Conservation (phyloP, 2,888 invertebrate genomes). For the Netelia inedita region DNA sequence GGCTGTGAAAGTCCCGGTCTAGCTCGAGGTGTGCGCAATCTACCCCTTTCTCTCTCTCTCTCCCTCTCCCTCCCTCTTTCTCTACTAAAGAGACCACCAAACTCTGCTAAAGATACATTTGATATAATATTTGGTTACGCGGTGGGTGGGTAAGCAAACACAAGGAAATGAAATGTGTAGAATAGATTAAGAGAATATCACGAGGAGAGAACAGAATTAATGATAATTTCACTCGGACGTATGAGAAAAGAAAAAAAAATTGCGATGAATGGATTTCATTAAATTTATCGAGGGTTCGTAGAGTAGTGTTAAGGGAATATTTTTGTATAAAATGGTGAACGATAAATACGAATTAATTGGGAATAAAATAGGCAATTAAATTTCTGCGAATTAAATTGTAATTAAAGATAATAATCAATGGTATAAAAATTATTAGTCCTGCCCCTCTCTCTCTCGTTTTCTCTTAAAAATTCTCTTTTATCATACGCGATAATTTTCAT, state of each 20-base stretch:
- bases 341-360: too few species aligned
- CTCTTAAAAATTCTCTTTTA: too few species aligned
- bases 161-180: conserved; percentile 19
- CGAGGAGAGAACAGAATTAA: conserved; percentile 8
- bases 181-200: conserved; percentile 6
- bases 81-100: conserved; percentile 19
- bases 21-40: conserved; percentile 20
- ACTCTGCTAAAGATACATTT: conserved; percentile 53
- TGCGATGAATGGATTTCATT: conserved; percentile 3
- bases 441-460: too few species aligned
- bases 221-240: conserved; percentile 9
- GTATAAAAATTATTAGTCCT: too few species aligned
- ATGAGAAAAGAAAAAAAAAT: not conserved
- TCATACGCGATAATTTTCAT: too few species aligned
- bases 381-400: too few species aligned
- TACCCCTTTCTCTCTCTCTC: conserved; percentile 11
- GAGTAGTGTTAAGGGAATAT: not conserved
- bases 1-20: conserved; percentile 23
- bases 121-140: conserved; percentile 31
- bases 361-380: too few species aligned
- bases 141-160: not conserved
- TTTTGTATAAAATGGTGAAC: not conserved
- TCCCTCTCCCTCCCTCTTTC: conserved; percentile 15
- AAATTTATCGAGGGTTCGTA: conserved; percentile 1
- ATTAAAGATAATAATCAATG: too few species aligned